phyloP scores from a whole-genome alignment of 2,888 invertebrate genomes.

The Celastrina argiolus region DNA sequence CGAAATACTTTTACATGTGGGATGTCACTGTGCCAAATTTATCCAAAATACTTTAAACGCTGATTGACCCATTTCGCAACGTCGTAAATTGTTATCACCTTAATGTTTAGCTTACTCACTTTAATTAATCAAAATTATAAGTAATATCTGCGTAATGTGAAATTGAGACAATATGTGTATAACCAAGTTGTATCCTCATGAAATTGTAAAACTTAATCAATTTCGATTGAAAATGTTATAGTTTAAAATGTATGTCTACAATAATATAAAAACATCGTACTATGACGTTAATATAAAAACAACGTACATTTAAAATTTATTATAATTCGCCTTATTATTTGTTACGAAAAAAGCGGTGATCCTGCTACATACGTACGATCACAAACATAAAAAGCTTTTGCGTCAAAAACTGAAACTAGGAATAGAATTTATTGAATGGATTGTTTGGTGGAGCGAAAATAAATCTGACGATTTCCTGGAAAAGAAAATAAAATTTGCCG shows the following conservation, averaged over 20 bases:
- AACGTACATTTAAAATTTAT: too few relatives aligned
- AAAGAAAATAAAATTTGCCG: conserved; percentile 18
- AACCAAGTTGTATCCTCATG: too few relatives aligned
- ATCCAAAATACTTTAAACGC: conserved; percentile 14
- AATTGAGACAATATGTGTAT: too few relatives aligned
- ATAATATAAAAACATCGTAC: too few relatives aligned
- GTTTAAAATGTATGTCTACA: too few relatives aligned
- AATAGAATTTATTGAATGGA: conserved; percentile 41
- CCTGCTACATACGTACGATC: not conserved
- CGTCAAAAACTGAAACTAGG: conserved; percentile 34
- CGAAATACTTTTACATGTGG: not conserved
- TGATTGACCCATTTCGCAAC: not conserved
- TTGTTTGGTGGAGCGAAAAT: conserved; percentile 37
- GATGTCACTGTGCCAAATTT: conserved; percentile 14
- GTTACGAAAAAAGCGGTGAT: not conserved
- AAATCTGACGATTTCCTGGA: conserved; percentile 34
- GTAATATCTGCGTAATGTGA: too few relatives aligned
- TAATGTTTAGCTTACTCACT: not conserved
- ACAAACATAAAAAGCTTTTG: conserved; percentile 14
- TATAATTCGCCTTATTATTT: not conserved
- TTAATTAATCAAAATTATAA: too few relatives aligned
- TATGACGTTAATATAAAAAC: too few relatives aligned
- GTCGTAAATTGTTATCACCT: not conserved
- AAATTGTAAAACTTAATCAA: too few relatives aligned
- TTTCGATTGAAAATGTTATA: too few relatives aligned